Evolutionary conservation across 2,888 invertebrate species (phyloP), one percentile per base, ranked within the genome.

Genomic region (Rhimphoctona megacephalus): DNA sequence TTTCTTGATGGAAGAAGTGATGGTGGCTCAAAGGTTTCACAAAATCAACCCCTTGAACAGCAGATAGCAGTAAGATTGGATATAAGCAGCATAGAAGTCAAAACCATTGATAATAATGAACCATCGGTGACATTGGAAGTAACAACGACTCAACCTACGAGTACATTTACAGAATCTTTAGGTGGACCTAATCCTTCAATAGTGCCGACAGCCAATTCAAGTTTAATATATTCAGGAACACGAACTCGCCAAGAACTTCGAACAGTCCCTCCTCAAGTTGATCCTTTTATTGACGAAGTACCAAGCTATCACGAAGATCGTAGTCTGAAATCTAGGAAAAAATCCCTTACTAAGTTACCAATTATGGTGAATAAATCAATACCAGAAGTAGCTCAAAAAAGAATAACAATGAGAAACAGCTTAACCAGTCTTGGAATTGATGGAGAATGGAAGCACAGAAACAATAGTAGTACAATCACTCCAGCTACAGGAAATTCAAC

Each of bases 401-500:
- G 36, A 14, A 66, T 79, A 25, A 9, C 2, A 8, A 22, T 77
- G 46, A 22, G 36, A 54, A 76, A 57, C 11, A 54, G 66, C 74
- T 76, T 61, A 17, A 49, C 19, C 7, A 61, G 33, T 61, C 52
- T 67, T 64, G 46, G 54, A 61, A 52, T 64, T 17, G 61, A 61
- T n/a, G 19, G 52, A 57, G n/a, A 69, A 67, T 19, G 52, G 57
- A 61, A 36, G 25, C 14, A 52, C n/a, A 49, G 22, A 33, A 64
- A 78, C 33, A 54, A 25, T 70, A 25, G 52, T 57, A 19, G 46
- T 43, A 22, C 64, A 39, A 69, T 33, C 49, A 30, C 22, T n/a
- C 52, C 36, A n/a, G 19, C 49, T 57, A 52, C 43, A n/a, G 82
- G 64, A 70, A 85, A 90, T 91, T 88, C 88, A 88, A 89, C 89